Percentiles rank a stretch among this genome's conserved stretches.
Evolutionary conservation across 2,113 vertebrate species (phyloP).

Genomic region (Lycaon pictus): DNA sequence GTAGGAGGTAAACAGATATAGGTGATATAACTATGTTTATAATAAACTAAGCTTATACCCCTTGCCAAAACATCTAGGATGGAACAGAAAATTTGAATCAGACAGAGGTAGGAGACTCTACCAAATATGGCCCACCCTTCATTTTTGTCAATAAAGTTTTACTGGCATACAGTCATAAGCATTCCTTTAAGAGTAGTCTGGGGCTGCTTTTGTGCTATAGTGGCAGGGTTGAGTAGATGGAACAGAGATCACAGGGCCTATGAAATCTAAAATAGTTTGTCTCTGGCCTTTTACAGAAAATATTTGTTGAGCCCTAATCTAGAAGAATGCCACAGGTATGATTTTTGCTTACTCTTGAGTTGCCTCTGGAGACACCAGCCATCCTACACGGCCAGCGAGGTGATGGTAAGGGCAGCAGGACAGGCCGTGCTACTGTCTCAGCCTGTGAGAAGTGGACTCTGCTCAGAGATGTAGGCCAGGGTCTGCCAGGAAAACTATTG

Average conservation of each 20-base stretch:
- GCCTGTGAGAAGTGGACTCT: background rate
- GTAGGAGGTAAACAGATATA: background rate
- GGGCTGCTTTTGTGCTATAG: background rate
- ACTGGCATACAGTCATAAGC: background rate
- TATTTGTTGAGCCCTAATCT: background rate
- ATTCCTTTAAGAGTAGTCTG: background rate
- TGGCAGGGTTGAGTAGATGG: background rate
- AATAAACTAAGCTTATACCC: background rate
- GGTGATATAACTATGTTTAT: background rate
- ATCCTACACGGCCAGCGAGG: background rate
- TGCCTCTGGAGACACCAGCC: background rate
- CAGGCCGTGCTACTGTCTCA: background rate
- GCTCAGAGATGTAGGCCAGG: fast-evolving
- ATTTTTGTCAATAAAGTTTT: slow-evolving; percentile 58
- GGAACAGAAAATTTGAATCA: background rate
- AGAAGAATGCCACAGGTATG: background rate
- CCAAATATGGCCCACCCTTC: background rate
- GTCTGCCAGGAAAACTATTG: background rate
- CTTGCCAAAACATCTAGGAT: background rate
- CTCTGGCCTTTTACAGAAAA: background rate
- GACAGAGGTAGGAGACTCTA: background rate
- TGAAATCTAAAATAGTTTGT: background rate
- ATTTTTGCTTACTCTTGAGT: background rate
- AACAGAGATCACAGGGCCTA: background rate
- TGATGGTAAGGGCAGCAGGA: fast-evolving